Percentiles rank a stretch among this genome's conserved stretches.
Evolutionary conservation across 2,113 vertebrate genomes (phyloP).

Genomic region (Campylorhamphus procurvoides): DNA sequence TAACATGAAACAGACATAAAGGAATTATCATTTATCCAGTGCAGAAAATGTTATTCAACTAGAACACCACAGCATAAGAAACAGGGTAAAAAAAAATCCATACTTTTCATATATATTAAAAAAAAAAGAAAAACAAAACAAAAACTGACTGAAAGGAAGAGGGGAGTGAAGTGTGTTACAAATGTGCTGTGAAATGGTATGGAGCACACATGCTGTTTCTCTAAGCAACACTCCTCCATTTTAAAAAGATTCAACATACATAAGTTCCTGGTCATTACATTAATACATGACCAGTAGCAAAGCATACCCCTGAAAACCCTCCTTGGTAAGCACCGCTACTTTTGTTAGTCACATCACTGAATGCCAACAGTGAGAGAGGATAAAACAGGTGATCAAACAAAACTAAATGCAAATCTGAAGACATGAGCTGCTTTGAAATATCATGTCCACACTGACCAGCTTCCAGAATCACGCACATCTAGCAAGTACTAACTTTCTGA

Average conservation of each 20-base stretch:
- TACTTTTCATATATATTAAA: neutral
- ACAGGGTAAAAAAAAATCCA: neutral
- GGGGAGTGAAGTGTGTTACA: slow-evolving; percentile 22
- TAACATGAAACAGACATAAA: slow-evolving; percentile 34
- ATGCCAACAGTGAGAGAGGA: neutral
- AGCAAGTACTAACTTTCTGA: neutral
- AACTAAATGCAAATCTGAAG: neutral
- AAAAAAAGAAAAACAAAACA: neutral
- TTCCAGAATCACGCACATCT: neutral
- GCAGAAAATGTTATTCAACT: slow-evolving; percentile 4
- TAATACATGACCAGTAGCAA: neutral
- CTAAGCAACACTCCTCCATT: neutral
- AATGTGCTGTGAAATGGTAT: slow-evolving; percentile 42
- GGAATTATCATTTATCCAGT: neutral
- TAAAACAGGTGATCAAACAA: neutral
- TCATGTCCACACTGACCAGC: neutral
- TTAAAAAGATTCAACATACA: neutral
- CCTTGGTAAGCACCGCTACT: neutral
- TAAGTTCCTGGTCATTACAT: neutral
- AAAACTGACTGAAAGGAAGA: slow-evolving; percentile 22
- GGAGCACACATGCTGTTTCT: neutral
- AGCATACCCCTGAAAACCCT: neutral
- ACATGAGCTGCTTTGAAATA: neutral
- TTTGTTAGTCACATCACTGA: neutral
- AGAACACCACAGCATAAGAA: slow-evolving; percentile 35